Evolutionary conservation across 1,140 invertebrate species (phyloP).

Genomic region (Euwallacea similis): DNA sequence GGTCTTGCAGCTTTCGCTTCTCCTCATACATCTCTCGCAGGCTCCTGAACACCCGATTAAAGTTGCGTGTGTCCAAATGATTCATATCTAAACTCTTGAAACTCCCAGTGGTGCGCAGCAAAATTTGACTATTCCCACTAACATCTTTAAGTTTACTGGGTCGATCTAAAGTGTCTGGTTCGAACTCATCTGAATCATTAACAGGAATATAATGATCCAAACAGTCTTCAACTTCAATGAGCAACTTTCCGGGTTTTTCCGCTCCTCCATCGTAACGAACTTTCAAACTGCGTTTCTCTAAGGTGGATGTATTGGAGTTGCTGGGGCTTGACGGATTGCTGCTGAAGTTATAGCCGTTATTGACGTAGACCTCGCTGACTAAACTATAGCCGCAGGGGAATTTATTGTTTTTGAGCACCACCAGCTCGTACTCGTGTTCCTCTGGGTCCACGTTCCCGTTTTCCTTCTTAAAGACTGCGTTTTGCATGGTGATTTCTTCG

Average conservation of each 20-base stretch:
- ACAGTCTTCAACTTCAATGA: conserved; percentile 78
- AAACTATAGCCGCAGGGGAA: conserved; percentile 62
- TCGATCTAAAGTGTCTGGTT: conserved; percentile 80
- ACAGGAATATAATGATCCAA: conserved; percentile 69
- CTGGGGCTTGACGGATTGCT: conserved; percentile 63
- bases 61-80: conserved; percentile 37
- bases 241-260: conserved; percentile 69
- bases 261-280: conserved; percentile 60
- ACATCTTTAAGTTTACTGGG: conserved; percentile 60
- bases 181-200: conserved; percentile 74
- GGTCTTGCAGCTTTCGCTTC: conserved; percentile 52
- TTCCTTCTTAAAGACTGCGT: conserved; percentile 65
- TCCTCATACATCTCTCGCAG: conserved; percentile 73
- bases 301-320: conserved; percentile 64
- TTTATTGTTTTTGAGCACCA: conserved; percentile 56
- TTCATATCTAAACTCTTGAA: conserved; percentile 56
- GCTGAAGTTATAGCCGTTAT: conserved; percentile 71
- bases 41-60: conserved; percentile 63
- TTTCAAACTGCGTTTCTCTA: conserved; percentile 59
- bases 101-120: conserved; percentile 62
- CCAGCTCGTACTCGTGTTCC: conserved; percentile 57
- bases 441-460: conserved; percentile 54
- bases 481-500: conserved; percentile 76
- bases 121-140: conserved; percentile 59
- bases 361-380: conserved; percentile 77